A percentile compares a stretch with the other conserved stretches of the same genome.
Conservation (phyloP, 2,888 invertebrate genomes). For the Sinelater perroti region DNA sequence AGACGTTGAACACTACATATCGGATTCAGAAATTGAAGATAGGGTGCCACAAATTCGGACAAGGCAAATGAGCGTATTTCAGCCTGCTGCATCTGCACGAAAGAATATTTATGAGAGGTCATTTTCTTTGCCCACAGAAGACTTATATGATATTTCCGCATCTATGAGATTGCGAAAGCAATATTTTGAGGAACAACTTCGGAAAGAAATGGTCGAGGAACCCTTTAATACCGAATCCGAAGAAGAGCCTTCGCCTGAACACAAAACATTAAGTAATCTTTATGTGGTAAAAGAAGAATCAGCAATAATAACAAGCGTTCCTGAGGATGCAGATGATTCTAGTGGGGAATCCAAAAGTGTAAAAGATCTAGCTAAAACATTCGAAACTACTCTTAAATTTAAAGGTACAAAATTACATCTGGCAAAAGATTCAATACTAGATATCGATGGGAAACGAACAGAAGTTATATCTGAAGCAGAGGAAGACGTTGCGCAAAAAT, state of each 20-base stretch:
- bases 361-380: conserved; percentile 44
- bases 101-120: conserved; percentile 62
- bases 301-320: conserved; percentile 42
- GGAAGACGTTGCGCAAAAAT: conserved; percentile 17
- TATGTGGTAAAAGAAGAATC: conserved; percentile 45
- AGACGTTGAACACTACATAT: conserved; percentile 59
- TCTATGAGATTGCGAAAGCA: conserved; percentile 65
- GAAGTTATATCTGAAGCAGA: conserved; percentile 40
- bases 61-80: conserved; percentile 60
- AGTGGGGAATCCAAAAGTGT: conserved; percentile 33
- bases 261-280: conserved; percentile 55
- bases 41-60: conserved; percentile 59
- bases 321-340: conserved; percentile 24
- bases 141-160: conserved; percentile 64
- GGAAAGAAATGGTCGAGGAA: conserved; percentile 67
- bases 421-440: too few species aligned
- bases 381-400: conserved; percentile 31
- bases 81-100: conserved; percentile 52
- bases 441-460: conserved; percentile 47
- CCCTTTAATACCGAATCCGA: conserved; percentile 62
- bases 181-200: conserved; percentile 69
- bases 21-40: conserved; percentile 60
- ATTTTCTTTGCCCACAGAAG: conserved; percentile 63
- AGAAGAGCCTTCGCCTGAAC: conserved; percentile 62
- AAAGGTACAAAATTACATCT: conserved; percentile 42